Evolutionary conservation across 2,113 vertebrate genomes (phyloP).

Genomic region (Poeciliopsis turrubarensis): DNA sequence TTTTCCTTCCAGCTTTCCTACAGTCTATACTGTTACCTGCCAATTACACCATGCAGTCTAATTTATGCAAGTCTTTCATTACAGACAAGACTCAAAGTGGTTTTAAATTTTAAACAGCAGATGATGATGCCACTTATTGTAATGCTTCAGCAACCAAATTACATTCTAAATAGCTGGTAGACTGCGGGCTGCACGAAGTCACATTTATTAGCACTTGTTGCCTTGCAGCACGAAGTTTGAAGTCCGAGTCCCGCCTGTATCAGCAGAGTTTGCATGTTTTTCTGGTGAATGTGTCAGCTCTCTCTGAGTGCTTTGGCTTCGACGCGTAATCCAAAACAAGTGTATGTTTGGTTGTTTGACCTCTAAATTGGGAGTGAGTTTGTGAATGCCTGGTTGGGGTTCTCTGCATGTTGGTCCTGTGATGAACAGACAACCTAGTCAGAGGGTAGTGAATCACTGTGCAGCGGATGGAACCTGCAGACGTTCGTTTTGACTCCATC

Average conservation of each 20-base stretch:
- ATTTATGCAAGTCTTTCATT: neutral
- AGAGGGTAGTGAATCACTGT: too few relatives aligned
- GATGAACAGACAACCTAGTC: too few relatives aligned
- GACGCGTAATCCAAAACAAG: too few relatives aligned
- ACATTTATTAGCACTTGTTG: neutral
- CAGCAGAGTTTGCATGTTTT: neutral
- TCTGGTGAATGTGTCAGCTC: too few relatives aligned
- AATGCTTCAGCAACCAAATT: neutral
- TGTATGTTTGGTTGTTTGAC: too few relatives aligned
- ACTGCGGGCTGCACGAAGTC: neutral
- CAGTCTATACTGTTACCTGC: neutral
- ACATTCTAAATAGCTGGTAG: neutral
- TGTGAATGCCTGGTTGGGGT: neutral
- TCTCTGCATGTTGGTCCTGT: neutral
- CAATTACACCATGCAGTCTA: neutral
- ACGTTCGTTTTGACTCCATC: too few relatives aligned
- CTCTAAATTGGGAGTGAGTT: neutral
- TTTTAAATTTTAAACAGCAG: neutral
- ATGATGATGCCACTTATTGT: neutral
- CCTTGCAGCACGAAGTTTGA: neutral
- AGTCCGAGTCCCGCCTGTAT: neutral
- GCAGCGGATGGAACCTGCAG: too few relatives aligned
- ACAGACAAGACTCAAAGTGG: neutral
- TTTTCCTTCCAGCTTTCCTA: neutral
- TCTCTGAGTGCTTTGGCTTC: too few relatives aligned